A percentile compares a stretch with the other conserved stretches of the same genome.
Evolutionary conservation across 2,113 vertebrate genomes (phyloP).

Genomic region (Callospermophilus lateralis): DNA sequence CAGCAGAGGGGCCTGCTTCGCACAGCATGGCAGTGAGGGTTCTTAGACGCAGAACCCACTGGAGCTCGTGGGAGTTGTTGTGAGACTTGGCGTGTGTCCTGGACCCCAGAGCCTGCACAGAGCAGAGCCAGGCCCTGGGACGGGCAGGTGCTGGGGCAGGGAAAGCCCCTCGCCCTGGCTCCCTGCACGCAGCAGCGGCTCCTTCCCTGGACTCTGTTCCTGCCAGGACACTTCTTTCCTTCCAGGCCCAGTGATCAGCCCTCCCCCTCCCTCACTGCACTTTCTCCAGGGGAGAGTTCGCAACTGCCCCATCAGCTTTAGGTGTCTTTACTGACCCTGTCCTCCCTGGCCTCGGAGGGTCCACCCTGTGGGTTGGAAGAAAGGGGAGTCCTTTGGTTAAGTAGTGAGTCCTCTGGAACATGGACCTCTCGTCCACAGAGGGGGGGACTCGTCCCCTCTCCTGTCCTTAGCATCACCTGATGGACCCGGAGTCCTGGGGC

Average conservation of each 20-base stretch:
- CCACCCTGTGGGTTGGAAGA: neutral
- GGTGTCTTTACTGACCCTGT: rapidly evolving
- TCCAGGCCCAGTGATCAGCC: neutral
- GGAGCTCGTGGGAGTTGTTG: no score
- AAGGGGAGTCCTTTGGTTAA: neutral
- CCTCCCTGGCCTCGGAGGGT: neutral
- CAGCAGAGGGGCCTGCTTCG: neutral
- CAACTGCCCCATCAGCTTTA: rapidly evolving
- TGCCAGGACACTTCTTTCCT: neutral
- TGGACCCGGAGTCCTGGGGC: slow-evolving; percentile 8
- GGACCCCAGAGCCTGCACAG: neutral
- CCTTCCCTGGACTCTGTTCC: rapidly evolving
- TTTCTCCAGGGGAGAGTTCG: rapidly evolving
- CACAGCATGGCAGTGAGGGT: neutral
- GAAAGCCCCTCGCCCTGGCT: rapidly evolving
- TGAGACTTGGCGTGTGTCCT: neutral
- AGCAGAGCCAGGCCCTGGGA: neutral
- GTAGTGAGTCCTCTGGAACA: rapidly evolving
- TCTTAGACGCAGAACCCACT: rapidly evolving
- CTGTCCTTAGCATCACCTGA: rapidly evolving
- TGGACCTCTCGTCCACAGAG: rapidly evolving
- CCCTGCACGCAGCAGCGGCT: rapidly evolving
- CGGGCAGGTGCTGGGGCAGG: rapidly evolving
- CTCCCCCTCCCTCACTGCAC: no score
- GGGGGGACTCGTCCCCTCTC: neutral